Evolutionary conservation across 2,113 vertebrate species (phyloP), one percentile per base, ranked within the genome.

Genomic region (Typhlomys cinereus): DNA sequence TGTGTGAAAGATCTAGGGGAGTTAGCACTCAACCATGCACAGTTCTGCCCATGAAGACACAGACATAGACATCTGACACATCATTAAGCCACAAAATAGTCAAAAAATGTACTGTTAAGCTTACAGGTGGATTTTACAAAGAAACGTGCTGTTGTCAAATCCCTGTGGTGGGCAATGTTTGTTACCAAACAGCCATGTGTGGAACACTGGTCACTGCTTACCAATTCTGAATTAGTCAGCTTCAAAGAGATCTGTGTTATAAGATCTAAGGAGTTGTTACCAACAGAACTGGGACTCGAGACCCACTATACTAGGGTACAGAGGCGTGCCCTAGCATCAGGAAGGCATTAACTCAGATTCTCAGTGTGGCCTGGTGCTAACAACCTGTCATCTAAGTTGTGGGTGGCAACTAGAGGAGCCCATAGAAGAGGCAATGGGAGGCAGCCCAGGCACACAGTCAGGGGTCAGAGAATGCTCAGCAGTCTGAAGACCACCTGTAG

Each of bases 101-200:
- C 62, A 61, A 59, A 62, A 96, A 94, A 92, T 59, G 59, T 39
- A 78, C 27, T 7, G 27, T 71, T 82, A 92, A 23, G 41, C 71
- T 46, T 48, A 71, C 25, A 52, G 69, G 70, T 2, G 0, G 25
- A 29, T 46, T 62, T 41, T 57, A 41, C 23, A 48, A 76, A 76
- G 91, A 89, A 81, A 84, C 5, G 15, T 8, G 74, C 39, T 64
- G 59, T 66, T 94, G n/a, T 85, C 93, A 97, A 92, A 96, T 1
- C 93, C 34, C 94, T 96, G 94, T 31, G 84, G 92, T 46, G 0
- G 66, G 75, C 95, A 96, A 89, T 94, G 54, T 97, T 95, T 97
- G 83, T 83, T 94, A 94, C 93, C 95, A 97, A 95, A 96, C 95
- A 89, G 85, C 85, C 83, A 34, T 48, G 57, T 85, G 91, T 59